Evolutionary conservation across 2,888 invertebrate genomes (phyloP).

Genomic region (Pyrocoelia pectoralis): DNA sequence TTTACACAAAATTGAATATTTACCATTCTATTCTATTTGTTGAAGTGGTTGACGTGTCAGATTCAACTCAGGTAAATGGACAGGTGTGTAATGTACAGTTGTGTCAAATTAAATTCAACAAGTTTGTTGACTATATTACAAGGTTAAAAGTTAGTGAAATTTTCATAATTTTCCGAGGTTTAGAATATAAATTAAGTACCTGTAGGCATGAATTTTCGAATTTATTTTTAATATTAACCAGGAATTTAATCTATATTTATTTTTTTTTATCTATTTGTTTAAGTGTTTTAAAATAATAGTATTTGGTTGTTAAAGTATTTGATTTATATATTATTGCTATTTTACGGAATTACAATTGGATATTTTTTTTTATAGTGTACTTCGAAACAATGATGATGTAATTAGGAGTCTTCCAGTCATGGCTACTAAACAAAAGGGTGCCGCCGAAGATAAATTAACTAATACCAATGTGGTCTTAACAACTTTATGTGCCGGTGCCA

Average conservation of each 20-base stretch:
- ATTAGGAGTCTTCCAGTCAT: conserved; percentile 40
- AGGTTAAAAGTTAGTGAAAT: not conserved
- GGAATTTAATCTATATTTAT: not conserved
- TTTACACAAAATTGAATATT: conserved; percentile 18
- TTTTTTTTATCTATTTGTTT: not conserved
- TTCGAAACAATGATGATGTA: conserved; percentile 40
- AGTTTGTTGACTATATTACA: not conserved
- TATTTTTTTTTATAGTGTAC: conserved; percentile 16
- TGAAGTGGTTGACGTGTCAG: conserved; percentile 36
- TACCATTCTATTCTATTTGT: conserved; percentile 36
- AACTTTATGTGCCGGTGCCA: conserved; percentile 89
- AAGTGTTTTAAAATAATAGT: too few species aligned
- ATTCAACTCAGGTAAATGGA: conserved; percentile 30
- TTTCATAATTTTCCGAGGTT: not conserved
- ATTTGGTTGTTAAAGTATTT: too few species aligned
- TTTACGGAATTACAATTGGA: not conserved
- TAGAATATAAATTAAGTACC: not conserved
- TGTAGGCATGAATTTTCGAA: too few species aligned
- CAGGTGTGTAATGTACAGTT: conserved; percentile 39
- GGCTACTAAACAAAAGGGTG: conserved; percentile 34
- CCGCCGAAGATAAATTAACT: conserved; percentile 48
- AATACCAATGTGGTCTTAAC: conserved; percentile 74
- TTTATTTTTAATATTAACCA: too few species aligned
- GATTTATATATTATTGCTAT: too few species aligned
- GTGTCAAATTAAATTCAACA: conserved; percentile 24